Percentiles rank a stretch among this genome's conserved stretches.
Conservation (phyloP, 1,140 invertebrate genomes). For the Drosophila pallidifrons region DNA sequence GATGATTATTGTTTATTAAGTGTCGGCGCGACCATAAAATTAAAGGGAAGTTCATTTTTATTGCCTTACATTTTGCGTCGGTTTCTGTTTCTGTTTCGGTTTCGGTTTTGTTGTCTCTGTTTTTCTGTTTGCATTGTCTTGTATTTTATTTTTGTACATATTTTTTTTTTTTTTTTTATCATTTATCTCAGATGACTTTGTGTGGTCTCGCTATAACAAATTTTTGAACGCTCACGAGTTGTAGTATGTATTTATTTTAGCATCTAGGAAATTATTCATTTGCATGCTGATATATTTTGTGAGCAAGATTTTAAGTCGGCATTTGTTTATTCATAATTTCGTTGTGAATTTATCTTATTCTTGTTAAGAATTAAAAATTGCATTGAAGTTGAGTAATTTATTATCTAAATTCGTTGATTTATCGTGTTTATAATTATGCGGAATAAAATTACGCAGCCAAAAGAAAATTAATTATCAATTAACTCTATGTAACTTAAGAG, state of each 20-base stretch:
- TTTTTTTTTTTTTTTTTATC: constrained; percentile 37
- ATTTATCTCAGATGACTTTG: constrained; percentile 45
- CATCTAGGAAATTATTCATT: constrained; percentile 15
- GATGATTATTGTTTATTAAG: constrained; percentile 81
- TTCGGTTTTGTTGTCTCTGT: constrained; percentile 15
- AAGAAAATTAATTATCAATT: neutral
- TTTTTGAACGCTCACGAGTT: constrained; percentile 10
- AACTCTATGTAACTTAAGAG: neutral
- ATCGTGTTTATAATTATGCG: neutral
- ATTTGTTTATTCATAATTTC: constrained; percentile 14
- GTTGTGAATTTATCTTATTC: neutral
- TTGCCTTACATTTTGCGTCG: constrained; percentile 66
- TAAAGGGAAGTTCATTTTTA: constrained; percentile 75
- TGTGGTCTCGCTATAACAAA: constrained; percentile 40
- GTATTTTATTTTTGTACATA: constrained; percentile 17
- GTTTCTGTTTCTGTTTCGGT: constrained; percentile 36
- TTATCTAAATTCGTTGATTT: neutral
- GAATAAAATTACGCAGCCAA: neutral
- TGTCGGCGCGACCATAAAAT: constrained; percentile 73
- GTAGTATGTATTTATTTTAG: constrained; percentile 1
- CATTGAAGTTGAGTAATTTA: neutral
- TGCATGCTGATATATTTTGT: constrained; percentile 6
- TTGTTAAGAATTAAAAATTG: neutral
- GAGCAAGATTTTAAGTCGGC: neutral
- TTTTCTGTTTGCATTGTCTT: constrained; percentile 28